Evolutionary conservation across 2,797 vertebrate genomes (phyloP), one percentile per base, ranked within the genome.

Genomic region (Intellagama lesueurii): DNA sequence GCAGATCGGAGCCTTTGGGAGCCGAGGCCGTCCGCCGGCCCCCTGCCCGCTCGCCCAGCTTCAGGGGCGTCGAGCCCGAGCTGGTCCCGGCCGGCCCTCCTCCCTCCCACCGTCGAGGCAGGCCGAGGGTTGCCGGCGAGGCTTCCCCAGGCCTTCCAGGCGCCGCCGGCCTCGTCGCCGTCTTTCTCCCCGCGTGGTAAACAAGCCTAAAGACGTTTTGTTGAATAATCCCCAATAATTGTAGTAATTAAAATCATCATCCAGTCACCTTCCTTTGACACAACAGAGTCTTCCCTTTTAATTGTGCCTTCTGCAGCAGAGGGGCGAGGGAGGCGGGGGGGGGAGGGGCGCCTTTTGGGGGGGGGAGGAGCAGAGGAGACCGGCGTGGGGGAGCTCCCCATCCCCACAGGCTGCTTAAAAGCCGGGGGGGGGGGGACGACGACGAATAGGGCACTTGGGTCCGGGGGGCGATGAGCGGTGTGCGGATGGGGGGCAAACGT

Each of bases 231-330:
- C 96, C 92, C 96, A 96, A 96, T 97, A 97, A 97, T 96, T 97
- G 96, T 96, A 95, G 97, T 95, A 96, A 98, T 97, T 98, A 97
- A 97, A 98, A 96, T 96, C 96, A 97, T 97, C 96, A 96, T 82
- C 92, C 93, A 96, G 96, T 94, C 96, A 96, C 97, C 96, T 97
- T 96, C 96, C 94, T 95, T 92, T 95, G 97, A 96, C 96, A 96
- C 96, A 75, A 95, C 92, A 95, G 81, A 77, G 91, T 92, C 94
- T 97, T 96, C 93, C 92, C 92, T 95, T 85, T 90, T 96, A 96
- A 96, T 93, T 95, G 96, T 94, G 90, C 92, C 96, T 96, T 95
- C 94, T 95, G 92, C 92, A 92, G 92, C 93, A 95, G 94, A 95
- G 94, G 96, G 35, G 44, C 35, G 85, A 32, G 49, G 40, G 75